Conservation (phyloP, 2,797 vertebrate species). For the Sebastes steindachneri region DNA sequence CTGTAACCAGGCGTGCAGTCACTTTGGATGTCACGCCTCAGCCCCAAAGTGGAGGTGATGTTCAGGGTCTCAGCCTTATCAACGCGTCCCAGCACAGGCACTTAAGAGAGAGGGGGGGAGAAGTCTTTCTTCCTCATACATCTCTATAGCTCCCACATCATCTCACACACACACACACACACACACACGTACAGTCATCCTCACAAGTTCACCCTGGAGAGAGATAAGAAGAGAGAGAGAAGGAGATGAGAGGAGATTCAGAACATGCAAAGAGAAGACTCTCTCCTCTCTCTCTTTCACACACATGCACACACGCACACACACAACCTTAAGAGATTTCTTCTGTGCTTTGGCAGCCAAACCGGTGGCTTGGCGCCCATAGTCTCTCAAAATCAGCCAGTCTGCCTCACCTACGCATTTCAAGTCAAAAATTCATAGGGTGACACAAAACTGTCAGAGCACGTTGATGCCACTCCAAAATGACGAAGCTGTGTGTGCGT, state of each 20-base stretch:
- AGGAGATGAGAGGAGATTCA: slow-evolving; percentile 48
- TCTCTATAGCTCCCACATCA: slow-evolving; percentile 46
- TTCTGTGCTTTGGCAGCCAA: slow-evolving; percentile 60
- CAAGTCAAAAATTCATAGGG: slow-evolving; percentile 77
- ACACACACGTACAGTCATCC: slow-evolving; percentile 16
- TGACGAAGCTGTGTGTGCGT: slow-evolving; percentile 28
- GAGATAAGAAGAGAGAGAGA: slow-evolving; percentile 48
- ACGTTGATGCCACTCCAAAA: slow-evolving; percentile 62
- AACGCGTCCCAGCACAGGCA: slow-evolving; percentile 55
- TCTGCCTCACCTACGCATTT: slow-evolving; percentile 76
- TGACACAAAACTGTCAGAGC: slow-evolving; percentile 79
- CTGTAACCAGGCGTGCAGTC: slow-evolving; percentile 39
- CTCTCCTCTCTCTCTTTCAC: not conserved
- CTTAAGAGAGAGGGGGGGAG: slow-evolving; percentile 8
- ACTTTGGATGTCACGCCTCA: slow-evolving; percentile 56
- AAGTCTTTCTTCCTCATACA: slow-evolving; percentile 24
- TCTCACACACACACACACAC: slow-evolving; percentile 13
- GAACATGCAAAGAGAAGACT: slow-evolving; percentile 36
- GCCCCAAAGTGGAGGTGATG: slow-evolving; percentile 60
- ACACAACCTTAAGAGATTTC: slow-evolving; percentile 35
- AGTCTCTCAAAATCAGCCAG: slow-evolving; percentile 63
- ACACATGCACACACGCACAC: not conserved
- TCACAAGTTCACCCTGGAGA: slow-evolving; percentile 54
- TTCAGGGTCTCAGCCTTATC: slow-evolving; percentile 58
- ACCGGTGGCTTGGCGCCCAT: slow-evolving; percentile 61